Percentiles rank a stretch among this genome's conserved stretches.
Conservation (phyloP, 2,888 invertebrate species). For the Helicoverpa assulta region DNA sequence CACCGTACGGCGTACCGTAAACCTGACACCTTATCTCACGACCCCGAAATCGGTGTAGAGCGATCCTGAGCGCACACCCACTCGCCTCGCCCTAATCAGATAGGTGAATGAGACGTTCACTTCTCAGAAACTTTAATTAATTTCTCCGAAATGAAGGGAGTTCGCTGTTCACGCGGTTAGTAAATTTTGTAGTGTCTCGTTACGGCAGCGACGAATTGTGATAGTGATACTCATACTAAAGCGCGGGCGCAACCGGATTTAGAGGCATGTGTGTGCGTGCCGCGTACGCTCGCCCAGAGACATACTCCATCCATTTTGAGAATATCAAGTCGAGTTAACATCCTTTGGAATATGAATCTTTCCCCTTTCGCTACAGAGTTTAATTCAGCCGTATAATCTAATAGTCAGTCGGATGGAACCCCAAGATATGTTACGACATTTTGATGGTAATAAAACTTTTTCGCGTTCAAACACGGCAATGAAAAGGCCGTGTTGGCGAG, state of each 20-base stretch:
- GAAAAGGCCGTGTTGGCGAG: constrained; percentile 67
- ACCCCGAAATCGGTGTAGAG: constrained; percentile 57
- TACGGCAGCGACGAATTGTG: constrained; percentile 75
- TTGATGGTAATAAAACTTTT: constrained; percentile 69
- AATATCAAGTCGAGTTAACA: constrained; percentile 57
- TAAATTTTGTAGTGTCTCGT: constrained; percentile 77
- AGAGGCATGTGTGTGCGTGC: constrained; percentile 67
- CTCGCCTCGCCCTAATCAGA: constrained; percentile 74
- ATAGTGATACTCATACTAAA: constrained; percentile 73
- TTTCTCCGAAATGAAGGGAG: constrained; percentile 82
- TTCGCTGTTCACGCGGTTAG: constrained; percentile 74
- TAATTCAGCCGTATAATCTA: constrained; percentile 61
- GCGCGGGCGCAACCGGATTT: constrained; percentile 77
- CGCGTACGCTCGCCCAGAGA: constrained; percentile 60
- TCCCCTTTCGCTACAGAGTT: constrained; percentile 62
- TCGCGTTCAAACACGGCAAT: constrained; percentile 68
- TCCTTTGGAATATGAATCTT: constrained; percentile 64
- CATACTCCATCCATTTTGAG: constrained; percentile 67
- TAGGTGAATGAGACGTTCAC: constrained; percentile 78
- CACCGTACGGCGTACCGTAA: constrained; percentile 58
- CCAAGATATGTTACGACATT: constrained; percentile 65
- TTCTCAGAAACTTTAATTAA: constrained; percentile 85
- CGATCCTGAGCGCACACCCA: constrained; percentile 50
- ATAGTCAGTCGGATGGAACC: constrained; percentile 60
- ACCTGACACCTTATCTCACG: constrained; percentile 69